Percentiles rank a stretch among this genome's conserved stretches.
Evolutionary conservation across 37 sponge, comb jelly and placozoan genomes (phyloP).

Genomic region (Spongilla lacustris): DNA sequence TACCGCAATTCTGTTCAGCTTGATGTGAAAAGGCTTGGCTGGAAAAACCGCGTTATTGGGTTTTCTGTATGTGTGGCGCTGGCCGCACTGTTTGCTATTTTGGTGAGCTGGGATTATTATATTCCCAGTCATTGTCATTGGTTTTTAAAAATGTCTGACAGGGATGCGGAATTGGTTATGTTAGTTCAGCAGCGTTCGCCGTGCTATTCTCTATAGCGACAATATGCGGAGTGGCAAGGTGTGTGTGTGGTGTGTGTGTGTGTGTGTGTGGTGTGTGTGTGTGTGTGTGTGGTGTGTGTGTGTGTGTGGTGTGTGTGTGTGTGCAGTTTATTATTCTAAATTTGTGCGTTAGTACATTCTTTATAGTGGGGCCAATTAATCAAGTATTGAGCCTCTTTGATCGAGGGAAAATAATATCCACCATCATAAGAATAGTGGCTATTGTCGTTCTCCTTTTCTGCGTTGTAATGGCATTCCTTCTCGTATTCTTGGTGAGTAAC

Average conservation of each 20-base stretch:
- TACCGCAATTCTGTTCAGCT: neutral
- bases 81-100: conserved; percentile 48
- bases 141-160: neutral
- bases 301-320: too few relatives aligned
- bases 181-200: conserved; percentile 38
- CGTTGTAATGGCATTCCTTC: conserved; percentile 35
- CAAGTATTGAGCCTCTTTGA: conserved; percentile 74
- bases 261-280: neutral
- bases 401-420: conserved; percentile 17
- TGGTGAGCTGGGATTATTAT: conserved; percentile 49
- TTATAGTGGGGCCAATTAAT: conserved; percentile 71
- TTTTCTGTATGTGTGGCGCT: conserved; percentile 39
- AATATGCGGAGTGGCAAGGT: conserved; percentile 57
- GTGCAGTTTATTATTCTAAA: too few relatives aligned
- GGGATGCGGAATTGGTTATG: conserved; percentile 53
- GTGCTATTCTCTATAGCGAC: conserved; percentile 61
- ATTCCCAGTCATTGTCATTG: neutral
- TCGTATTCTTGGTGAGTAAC: conserved; percentile 58
- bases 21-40: conserved; percentile 17
- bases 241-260: neutral
- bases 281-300: neutral
- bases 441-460: conserved; percentile 32
- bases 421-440: conserved; percentile 58
- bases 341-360: conserved; percentile 86
- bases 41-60: conserved; percentile 71